phyloP scores from a whole-genome alignment of 2,797 vertebrate genomes.

The Pitangus sulphuratus region DNA sequence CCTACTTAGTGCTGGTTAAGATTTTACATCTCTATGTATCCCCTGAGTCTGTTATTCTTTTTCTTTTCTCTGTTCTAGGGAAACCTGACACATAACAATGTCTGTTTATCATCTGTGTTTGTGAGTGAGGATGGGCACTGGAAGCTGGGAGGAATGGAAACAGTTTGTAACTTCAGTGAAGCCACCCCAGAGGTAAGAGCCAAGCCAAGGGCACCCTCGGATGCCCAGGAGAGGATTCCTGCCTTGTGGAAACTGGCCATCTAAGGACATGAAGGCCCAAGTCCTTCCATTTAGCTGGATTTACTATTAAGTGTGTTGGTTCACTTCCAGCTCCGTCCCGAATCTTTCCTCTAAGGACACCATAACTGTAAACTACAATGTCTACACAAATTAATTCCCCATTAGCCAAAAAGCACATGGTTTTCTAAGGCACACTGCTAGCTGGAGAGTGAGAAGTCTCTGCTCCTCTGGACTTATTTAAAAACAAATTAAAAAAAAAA shows the following conservation, averaged over 20 bases:
- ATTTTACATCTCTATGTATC: neutral
- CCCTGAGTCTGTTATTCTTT: neutral
- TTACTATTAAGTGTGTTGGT: neutral
- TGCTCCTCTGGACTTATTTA: neutral
- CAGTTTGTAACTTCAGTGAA: conserved; percentile 90
- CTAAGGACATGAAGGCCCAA: neutral
- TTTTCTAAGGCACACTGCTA: neutral
- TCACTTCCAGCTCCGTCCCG: neutral
- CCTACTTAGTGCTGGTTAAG: neutral
- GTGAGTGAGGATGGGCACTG: conserved; percentile 97
- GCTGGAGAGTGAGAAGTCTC: neutral
- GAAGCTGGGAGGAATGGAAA: conserved; percentile 98
- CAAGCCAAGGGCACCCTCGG: neutral
- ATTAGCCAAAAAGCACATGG: neutral
- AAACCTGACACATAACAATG: conserved; percentile 94
- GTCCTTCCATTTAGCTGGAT: neutral
- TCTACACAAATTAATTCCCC: neutral
- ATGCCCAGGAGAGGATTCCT: neutral
- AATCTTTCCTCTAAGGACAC: neutral
- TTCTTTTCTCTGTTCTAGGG: conserved; percentile 77
- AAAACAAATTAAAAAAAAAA: neutral
- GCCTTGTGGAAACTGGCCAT: neutral
- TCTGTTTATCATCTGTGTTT: conserved; percentile 91
- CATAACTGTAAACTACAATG: neutral
- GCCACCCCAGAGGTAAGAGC: conserved; percentile 89